Evolutionary conservation across 2,797 vertebrate genomes (phyloP).

Genomic region (Kryptolebias ocellatus): DNA sequence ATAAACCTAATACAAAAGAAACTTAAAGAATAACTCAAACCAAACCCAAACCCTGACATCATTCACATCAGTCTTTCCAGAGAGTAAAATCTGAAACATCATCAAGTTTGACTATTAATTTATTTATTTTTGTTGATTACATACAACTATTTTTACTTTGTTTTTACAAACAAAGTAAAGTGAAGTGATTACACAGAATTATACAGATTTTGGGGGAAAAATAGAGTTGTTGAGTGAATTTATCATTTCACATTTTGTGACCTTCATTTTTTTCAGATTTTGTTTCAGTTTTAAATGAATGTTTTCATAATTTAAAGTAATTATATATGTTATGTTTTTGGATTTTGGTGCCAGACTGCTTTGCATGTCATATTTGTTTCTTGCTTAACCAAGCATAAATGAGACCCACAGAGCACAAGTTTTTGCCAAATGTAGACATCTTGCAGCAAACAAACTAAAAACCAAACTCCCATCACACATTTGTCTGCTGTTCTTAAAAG

Average conservation of each 20-base stretch:
- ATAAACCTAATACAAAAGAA: too few relatives aligned
- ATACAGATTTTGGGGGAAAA: too few relatives aligned
- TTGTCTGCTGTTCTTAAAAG: conserved; percentile 5
- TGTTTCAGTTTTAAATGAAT: not conserved
- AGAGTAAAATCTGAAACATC: too few relatives aligned
- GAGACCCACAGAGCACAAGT: conserved; percentile 3
- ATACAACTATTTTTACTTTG: too few relatives aligned
- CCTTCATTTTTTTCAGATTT: not conserved
- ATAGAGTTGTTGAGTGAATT: not conserved
- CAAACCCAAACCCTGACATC: too few relatives aligned
- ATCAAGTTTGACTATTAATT: too few relatives aligned
- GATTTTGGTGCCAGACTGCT: not conserved
- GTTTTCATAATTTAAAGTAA: not conserved
- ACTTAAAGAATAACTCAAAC: too few relatives aligned
- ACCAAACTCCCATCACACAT: not conserved
- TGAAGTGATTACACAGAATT: too few relatives aligned
- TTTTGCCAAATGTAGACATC: not conserved
- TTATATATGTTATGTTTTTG: not conserved
- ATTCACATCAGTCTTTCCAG: too few relatives aligned
- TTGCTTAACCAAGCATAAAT: not conserved
- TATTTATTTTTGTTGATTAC: too few relatives aligned
- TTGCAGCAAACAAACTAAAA: conserved; percentile 12
- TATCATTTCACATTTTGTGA: too few relatives aligned
- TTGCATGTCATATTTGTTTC: not conserved
- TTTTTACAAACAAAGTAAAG: too few relatives aligned